Evolutionary conservation across 2,797 vertebrate genomes (phyloP), one percentile per base, ranked within the genome.

Genomic region (Microcaecilia unicolor): DNA sequence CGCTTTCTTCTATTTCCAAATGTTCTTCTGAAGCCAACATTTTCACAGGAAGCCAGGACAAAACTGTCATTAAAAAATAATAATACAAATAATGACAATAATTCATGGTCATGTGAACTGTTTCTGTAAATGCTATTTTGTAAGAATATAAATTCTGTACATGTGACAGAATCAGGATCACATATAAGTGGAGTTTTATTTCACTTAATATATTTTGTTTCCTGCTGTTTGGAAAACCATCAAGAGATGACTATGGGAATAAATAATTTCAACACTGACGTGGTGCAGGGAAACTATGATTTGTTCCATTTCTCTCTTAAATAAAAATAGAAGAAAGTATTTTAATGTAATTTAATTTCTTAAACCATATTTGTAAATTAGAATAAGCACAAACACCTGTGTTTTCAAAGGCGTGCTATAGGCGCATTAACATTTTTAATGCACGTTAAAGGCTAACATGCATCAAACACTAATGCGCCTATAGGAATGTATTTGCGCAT

Each of bases 1-100:
- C n/a, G n/a, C 48, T 62, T 63, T 48, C 49, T 69, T 67, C 48
- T 52, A 46, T 48, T 69, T 67, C 51, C 45, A 67, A 44, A 48
- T 64, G 62, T 72, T 45, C 44, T 34, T 57, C 53, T 57, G 52
- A 50, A 72, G 28, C 20, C 58, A 64, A 44, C 56, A 25, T 64
- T 70, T n/a, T 74, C 46, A 39, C 62, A 48, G 60, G 64, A 72
- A 58, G 17, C 13, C 37, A 26, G 24, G 38, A 38, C 20, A 59
- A 37, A 10, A 2, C 70, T 51, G 52, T 58, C 69, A 69, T 63
- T 33, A 63, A 76, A 69, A 51, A 61, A 58, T 51, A 37, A 37
- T 48, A n/a, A n/a, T n/a, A n/a, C n/a, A n/a, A n/a, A n/a, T n/a
- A n/a, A n/a, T n/a, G n/a, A n/a, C n/a, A n/a, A n/a, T n/a, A n/a